Conservation (phyloP, 1,140 invertebrate genomes). For the Lasioglossum albipes region DNA sequence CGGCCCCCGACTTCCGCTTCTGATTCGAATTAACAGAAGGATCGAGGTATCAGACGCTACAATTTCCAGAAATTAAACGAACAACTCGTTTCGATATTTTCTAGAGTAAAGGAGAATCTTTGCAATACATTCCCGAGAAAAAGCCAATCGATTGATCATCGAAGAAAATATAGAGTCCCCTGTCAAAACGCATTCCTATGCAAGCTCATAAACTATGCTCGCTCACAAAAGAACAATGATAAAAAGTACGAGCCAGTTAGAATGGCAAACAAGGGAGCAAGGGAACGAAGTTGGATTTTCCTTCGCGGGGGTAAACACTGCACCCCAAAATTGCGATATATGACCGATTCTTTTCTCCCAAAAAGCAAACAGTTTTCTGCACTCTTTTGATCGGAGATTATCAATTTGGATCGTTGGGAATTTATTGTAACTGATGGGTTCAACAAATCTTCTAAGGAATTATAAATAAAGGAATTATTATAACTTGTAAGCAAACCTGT, state of each 20-base stretch:
- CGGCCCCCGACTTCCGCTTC: background rate
- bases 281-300: background rate
- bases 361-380: background rate
- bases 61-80: too few relatives aligned
- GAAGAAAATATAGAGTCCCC: background rate
- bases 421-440: too few relatives aligned
- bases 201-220: background rate
- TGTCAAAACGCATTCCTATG: background rate
- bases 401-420: too few relatives aligned
- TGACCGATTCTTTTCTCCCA: background rate
- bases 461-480: too few relatives aligned
- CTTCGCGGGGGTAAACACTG: background rate
- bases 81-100: background rate
- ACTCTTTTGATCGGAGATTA: too few relatives aligned
- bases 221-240: background rate
- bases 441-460: too few relatives aligned
- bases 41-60: too few relatives aligned
- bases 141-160: background rate
- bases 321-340: background rate
- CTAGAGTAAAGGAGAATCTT: too few relatives aligned
- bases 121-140: too few relatives aligned
- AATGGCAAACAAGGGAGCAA: background rate
- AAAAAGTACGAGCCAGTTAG: background rate
- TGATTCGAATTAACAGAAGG: constrained; percentile 1
- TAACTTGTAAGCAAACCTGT: too few relatives aligned